phyloP scores from a whole-genome alignment of 2,113 vertebrate species.

The Caranx ignobilis region DNA sequence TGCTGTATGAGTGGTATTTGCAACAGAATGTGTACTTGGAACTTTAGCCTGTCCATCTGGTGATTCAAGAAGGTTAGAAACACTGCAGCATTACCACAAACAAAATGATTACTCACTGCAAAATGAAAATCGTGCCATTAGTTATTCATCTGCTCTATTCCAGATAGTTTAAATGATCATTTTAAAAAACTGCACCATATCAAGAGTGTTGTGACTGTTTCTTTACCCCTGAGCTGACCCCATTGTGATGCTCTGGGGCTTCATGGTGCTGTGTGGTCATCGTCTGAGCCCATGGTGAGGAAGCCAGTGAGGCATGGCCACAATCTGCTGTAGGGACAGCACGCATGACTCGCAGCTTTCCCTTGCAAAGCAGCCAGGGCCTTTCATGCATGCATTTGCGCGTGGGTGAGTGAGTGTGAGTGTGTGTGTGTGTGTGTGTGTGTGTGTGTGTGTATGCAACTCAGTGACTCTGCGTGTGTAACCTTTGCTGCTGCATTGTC shows the following conservation, averaged over 20 bases:
- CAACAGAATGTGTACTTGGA: slow-evolving; percentile 15
- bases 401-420: slow-evolving; percentile 3
- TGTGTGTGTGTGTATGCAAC: slow-evolving; percentile 17
- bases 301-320: slow-evolving; percentile 50
- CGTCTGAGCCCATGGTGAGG: slow-evolving; percentile 45
- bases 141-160: slow-evolving; percentile 7
- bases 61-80: slow-evolving; percentile 4
- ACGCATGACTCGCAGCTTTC: slow-evolving; percentile 57
- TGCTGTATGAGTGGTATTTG: background rate
- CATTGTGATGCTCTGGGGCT: slow-evolving; percentile 23
- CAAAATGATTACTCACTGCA: slow-evolving; percentile 20
- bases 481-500: slow-evolving; percentile 51
- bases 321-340: slow-evolving; percentile 55
- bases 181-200: background rate
- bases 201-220: slow-evolving; percentile 12
- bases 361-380: slow-evolving; percentile 66
- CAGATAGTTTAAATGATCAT: background rate
- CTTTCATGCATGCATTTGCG: slow-evolving; percentile 20
- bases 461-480: slow-evolving; percentile 7
- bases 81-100: slow-evolving; percentile 20
- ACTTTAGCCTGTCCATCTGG: slow-evolving; percentile 16
- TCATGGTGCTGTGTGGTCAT: slow-evolving; percentile 50
- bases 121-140: slow-evolving; percentile 1
- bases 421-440: slow-evolving; percentile 10
- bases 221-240: slow-evolving; percentile 34